Evolutionary conservation across 2,888 invertebrate genomes (phyloP).

Genomic region (Sericinus montela): DNA sequence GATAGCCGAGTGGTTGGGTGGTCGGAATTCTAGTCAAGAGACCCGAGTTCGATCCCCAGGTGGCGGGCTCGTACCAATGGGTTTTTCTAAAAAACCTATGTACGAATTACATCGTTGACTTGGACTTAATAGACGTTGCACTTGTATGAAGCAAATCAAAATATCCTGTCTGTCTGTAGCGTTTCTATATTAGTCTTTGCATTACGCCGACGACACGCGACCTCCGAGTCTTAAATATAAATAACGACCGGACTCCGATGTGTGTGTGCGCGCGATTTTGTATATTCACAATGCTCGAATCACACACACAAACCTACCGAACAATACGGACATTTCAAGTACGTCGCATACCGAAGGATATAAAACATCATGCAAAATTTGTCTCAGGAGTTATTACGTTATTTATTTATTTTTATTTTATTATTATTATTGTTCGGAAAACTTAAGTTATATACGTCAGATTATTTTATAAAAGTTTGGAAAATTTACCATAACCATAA

Average conservation of each 20-base stretch:
- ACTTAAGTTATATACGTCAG: too few species aligned
- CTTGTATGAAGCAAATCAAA: constrained; percentile 2
- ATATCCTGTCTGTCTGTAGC: constrained; percentile 22
- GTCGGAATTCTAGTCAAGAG: too few species aligned
- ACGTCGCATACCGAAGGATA: constrained; percentile 31
- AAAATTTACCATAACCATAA: too few species aligned
- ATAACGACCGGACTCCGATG: constrained; percentile 39
- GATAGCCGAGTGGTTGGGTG: too few species aligned
- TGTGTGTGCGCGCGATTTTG: constrained; percentile 48
- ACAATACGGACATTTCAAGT: constrained; percentile 55
- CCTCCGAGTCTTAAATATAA: constrained; percentile 60
- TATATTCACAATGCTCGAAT: constrained; percentile 57
- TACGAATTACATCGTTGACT: too few species aligned
- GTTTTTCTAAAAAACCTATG: too few species aligned
- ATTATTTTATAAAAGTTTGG: too few species aligned
- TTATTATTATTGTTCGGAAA: too few species aligned
- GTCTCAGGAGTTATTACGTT: not conserved
- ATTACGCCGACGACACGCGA: constrained; percentile 50
- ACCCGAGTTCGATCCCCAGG: too few species aligned
- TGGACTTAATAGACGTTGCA: too few species aligned
- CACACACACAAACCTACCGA: constrained; percentile 59
- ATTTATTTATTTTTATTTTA: too few species aligned
- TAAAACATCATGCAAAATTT: not conserved
- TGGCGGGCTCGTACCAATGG: too few species aligned
- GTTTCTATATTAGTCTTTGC: constrained; percentile 43